Evolutionary conservation across 1,140 invertebrate species (phyloP).

Genomic region (Drosophila sp.): DNA sequence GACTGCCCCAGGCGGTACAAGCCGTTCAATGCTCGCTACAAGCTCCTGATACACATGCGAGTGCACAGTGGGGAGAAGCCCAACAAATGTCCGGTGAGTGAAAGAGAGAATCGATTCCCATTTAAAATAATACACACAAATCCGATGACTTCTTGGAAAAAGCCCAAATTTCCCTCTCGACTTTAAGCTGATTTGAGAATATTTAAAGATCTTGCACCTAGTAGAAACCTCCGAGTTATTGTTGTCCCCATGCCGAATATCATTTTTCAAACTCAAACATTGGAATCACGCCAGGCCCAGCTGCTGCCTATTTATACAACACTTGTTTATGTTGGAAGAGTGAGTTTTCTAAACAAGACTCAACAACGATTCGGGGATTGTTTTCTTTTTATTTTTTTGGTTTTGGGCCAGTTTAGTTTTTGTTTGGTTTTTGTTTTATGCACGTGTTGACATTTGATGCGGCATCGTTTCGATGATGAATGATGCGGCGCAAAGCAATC

Average conservation of each 20-base stretch:
- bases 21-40: slow-evolving; percentile 98
- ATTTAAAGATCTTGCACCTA: background rate
- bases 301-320: slow-evolving; percentile 38
- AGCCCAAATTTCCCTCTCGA: background rate
- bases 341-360: slow-evolving; percentile 44
- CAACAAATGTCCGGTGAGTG: slow-evolving; percentile 96
- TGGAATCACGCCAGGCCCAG: slow-evolving; percentile 22
- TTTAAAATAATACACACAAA: too few species aligned
- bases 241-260: slow-evolving; percentile 30
- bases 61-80: slow-evolving; percentile 98
- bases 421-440: slow-evolving; percentile 41
- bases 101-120: background rate
- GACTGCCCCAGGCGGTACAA: slow-evolving; percentile 92
- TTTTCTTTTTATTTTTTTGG: slow-evolving; percentile 20
- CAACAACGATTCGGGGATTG: slow-evolving; percentile 5
- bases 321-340: slow-evolving; percentile 49
- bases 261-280: slow-evolving; percentile 60
- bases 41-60: slow-evolving; percentile 97
- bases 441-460: slow-evolving; percentile 62
- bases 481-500: slow-evolving; percentile 59
- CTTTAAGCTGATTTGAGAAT: background rate
- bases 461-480: slow-evolving; percentile 51
- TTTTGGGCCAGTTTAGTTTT: background rate
- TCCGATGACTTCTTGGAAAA: background rate
- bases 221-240: slow-evolving; percentile 15